Evolutionary conservation across 2,888 invertebrate species (phyloP).

Genomic region (Ecliptopera silaceata): DNA sequence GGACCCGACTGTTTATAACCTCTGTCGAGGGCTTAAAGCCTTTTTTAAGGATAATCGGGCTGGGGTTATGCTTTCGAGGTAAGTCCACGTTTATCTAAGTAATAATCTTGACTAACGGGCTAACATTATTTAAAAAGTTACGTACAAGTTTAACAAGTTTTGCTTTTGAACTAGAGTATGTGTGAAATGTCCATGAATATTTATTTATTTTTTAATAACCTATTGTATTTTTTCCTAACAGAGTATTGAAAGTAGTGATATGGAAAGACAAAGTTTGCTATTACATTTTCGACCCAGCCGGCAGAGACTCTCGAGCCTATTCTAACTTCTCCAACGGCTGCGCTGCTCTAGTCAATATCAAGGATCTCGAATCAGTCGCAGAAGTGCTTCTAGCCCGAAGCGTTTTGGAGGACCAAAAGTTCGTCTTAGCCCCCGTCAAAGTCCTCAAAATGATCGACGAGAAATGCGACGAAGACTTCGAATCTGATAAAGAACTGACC

Average conservation of each 20-base stretch:
- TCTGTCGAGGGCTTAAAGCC: conserved; percentile 80
- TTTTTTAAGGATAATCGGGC: conserved; percentile 81
- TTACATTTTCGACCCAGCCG: conserved; percentile 86
- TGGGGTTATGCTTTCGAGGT: conserved; percentile 77
- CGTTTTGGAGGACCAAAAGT: conserved; percentile 75
- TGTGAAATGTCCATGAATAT: too few relatives aligned
- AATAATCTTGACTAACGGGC: too few relatives aligned
- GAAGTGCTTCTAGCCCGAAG: conserved; percentile 78
- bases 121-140: too few relatives aligned
- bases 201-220: too few relatives aligned
- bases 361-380: conserved; percentile 73
- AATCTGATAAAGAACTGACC: conserved; percentile 73
- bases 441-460: conserved; percentile 73
- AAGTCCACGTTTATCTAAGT: conserved; percentile 12
- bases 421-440: conserved; percentile 73
- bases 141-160: too few relatives aligned
- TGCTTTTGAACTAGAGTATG: too few relatives aligned
- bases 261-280: conserved; percentile 84
- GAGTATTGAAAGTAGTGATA: conserved; percentile 76
- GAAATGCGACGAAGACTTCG: conserved; percentile 71
- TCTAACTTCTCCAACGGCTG: conserved; percentile 76
- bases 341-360: conserved; percentile 82
- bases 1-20: conserved; percentile 73
- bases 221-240: conserved; percentile 36
- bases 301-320: conserved; percentile 78